phyloP scores from a whole-genome alignment of 2,888 invertebrate genomes.

The Idaea straminata region DNA sequence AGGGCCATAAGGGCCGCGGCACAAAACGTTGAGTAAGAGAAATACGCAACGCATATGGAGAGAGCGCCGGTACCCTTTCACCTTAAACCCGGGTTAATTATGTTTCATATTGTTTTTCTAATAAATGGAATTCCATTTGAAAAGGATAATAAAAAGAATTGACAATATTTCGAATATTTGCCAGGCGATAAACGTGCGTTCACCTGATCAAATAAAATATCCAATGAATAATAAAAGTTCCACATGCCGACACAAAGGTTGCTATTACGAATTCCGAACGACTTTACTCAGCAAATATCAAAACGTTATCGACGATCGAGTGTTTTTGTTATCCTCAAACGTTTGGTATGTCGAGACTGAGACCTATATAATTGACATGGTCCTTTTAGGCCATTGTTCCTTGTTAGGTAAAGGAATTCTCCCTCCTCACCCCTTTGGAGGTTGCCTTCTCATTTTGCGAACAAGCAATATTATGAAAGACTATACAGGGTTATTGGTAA shows the following conservation, averaged over 20 bases:
- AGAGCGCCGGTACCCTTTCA: too few species aligned
- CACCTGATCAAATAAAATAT: constrained; percentile 28
- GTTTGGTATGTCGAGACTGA: constrained; percentile 22
- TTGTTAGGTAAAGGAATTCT: constrained; percentile 72
- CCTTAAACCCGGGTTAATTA: too few species aligned
- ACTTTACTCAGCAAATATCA: not conserved
- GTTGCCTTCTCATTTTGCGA: constrained; percentile 55
- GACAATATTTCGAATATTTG: constrained; percentile 3
- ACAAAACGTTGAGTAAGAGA: too few species aligned
- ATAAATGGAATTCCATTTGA: not conserved
- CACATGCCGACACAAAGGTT: constrained; percentile 9
- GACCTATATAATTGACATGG: constrained; percentile 55
- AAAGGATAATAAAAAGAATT: not conserved
- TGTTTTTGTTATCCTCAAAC: constrained; percentile 28
- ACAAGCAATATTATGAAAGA: constrained; percentile 17
- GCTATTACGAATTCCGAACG: constrained; percentile 2
- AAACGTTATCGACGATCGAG: constrained; percentile 13
- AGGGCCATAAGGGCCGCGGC: too few species aligned
- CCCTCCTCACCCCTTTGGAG: constrained; percentile 27
- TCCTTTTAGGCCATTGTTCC: constrained; percentile 69
- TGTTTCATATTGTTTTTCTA: not conserved
- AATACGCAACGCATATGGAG: too few species aligned
- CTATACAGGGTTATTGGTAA: not conserved
- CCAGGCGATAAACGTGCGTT: constrained; percentile 11
- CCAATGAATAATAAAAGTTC: constrained; percentile 9